Evolutionary conservation across 2,113 vertebrate genomes (phyloP).

Genomic region (Pedetes capensis): DNA sequence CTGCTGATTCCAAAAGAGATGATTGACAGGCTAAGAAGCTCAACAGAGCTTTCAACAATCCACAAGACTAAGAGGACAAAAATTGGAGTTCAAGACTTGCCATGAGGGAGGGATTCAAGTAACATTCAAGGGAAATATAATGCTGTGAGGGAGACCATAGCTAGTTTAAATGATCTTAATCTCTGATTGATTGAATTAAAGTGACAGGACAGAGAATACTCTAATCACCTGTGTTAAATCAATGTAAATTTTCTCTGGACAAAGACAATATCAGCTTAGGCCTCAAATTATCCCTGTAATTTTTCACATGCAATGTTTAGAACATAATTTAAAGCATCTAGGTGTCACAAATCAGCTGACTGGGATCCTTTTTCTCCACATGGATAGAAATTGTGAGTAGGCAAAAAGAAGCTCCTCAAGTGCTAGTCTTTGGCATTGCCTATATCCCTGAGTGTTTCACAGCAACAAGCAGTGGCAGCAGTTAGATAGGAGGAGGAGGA

Average conservation of each 20-base stretch:
- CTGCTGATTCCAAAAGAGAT: background rate
- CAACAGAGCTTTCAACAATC: background rate
- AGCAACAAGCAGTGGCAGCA: too few relatives aligned
- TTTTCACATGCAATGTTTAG: background rate
- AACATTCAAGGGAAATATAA: background rate
- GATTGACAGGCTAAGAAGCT: background rate
- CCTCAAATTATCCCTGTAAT: background rate
- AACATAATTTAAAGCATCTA: background rate
- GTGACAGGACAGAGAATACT: background rate
- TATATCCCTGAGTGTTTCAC: too few relatives aligned
- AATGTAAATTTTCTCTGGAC: background rate
- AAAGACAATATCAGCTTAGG: background rate
- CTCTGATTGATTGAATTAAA: background rate
- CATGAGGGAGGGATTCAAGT: background rate
- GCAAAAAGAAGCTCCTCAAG: too few relatives aligned
- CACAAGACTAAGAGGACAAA: background rate
- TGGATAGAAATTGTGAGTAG: too few relatives aligned
- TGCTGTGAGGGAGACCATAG: too few relatives aligned
- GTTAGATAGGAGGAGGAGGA: too few relatives aligned
- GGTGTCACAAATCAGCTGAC: too few relatives aligned
- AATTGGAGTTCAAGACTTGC: background rate
- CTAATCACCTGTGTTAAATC: background rate
- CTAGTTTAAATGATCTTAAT: background rate
- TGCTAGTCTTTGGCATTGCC: too few relatives aligned
- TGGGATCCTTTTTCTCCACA: too few relatives aligned